Evolutionary conservation across 1,140 invertebrate genomes (phyloP).

Genomic region (Glossosoma conforme): DNA sequence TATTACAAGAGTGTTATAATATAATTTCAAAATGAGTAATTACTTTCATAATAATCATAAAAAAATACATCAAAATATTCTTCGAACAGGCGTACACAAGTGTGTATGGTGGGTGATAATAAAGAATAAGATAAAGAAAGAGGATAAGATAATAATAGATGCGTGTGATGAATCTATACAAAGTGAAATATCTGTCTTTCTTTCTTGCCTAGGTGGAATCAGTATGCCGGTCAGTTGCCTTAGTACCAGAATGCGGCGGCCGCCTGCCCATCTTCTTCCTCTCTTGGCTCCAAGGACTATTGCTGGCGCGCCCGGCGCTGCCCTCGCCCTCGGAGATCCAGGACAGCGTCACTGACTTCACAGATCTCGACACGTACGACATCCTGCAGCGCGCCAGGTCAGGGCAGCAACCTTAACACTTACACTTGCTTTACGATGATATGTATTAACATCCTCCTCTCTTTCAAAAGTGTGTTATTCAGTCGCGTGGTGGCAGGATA

Average conservation of each 20-base stretch:
- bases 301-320: constrained; percentile 56
- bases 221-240: constrained; percentile 67
- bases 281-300: constrained; percentile 79
- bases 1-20: no score
- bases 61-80: no score
- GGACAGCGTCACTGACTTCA: constrained; percentile 64
- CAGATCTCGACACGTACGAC: constrained; percentile 75
- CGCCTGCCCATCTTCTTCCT: constrained; percentile 76
- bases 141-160: no score
- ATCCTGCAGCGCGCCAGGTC: constrained; percentile 82
- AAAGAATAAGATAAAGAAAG: no score
- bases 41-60: no score
- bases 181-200: not conserved
- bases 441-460: no score
- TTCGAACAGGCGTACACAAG: no score
- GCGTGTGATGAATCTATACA: no score
- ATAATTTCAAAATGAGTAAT: no score
- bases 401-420: constrained; percentile 20
- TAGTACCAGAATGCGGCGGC: constrained; percentile 79
- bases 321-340: constrained; percentile 62
- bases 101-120: no score
- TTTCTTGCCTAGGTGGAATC: constrained; percentile 55
- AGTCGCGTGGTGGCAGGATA: no score
- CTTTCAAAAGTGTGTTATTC: no score
- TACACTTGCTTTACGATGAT: not conserved